Percentiles rank a stretch among this genome's conserved stretches.
These are phyloP conservation scores for Glyphotaelius pellucidus DNA, from an alignment of 2,888 invertebrate genomes.

Conservation along the genomic window DNA sequence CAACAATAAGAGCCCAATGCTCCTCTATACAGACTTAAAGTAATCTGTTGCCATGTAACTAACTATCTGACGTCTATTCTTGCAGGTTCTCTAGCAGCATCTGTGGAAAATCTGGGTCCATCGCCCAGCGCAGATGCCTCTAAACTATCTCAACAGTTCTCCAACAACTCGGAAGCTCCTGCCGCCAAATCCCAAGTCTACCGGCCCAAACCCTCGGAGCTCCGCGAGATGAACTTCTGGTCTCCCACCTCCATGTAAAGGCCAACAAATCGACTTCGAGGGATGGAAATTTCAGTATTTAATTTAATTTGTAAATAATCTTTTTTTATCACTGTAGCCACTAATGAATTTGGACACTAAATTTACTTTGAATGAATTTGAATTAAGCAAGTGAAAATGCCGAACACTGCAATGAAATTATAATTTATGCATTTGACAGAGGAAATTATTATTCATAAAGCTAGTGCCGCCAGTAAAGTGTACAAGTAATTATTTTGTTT, in stretches of 20 bases:
- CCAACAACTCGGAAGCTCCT: constrained; percentile 69
- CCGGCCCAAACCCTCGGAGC: constrained; percentile 82
- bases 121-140: constrained; percentile 70
- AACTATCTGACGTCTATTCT: not conserved
- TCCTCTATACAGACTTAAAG: not conserved
- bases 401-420: not conserved
- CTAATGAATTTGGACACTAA: constrained; percentile 37
- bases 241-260: constrained; percentile 88
- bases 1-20: not conserved
- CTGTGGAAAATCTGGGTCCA: constrained; percentile 75
- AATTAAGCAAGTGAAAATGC: not conserved
- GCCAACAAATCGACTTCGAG: not conserved
- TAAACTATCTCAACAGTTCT: constrained; percentile 68
- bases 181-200: constrained; percentile 69
- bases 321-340: constrained; percentile 37
- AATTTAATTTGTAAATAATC: constrained; percentile 39
- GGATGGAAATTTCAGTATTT: constrained; percentile 43
- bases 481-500: not conserved
- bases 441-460: constrained; percentile 3
- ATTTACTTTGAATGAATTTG: constrained; percentile 9
- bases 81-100: constrained; percentile 71
- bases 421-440: constrained; percentile 28
- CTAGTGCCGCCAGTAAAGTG: not conserved
- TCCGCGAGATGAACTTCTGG: constrained; percentile 91
- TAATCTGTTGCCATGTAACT: not conserved